phyloP scores from a whole-genome alignment of 2,797 vertebrate genomes.

The Babyrousa celebensis region DNA sequence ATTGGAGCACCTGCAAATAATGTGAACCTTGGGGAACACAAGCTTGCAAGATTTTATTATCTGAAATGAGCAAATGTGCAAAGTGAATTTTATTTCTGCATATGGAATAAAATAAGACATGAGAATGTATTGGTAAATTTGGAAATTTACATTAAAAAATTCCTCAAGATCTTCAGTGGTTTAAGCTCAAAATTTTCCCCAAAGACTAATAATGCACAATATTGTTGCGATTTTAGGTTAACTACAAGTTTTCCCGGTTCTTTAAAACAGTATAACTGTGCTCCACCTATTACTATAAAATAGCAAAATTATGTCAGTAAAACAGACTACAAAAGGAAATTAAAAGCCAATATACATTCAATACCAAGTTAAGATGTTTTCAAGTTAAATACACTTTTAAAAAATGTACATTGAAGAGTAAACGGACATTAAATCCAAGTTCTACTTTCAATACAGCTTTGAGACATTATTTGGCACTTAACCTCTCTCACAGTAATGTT shows the following conservation, averaged over 20 bases:
- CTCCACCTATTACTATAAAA: slow-evolving; percentile 56
- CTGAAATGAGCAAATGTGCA: slow-evolving; percentile 4
- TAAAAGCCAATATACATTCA: slow-evolving; percentile 45
- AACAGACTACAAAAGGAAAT: slow-evolving; percentile 47
- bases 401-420: slow-evolving; percentile 25
- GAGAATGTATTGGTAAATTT: not conserved
- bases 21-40: slow-evolving; percentile 67
- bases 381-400: slow-evolving; percentile 4
- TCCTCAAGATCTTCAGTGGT: not conserved
- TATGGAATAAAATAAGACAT: slow-evolving; percentile 56
- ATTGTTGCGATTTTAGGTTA: slow-evolving; percentile 37
- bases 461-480: slow-evolving; percentile 22
- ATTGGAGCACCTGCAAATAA: slow-evolving; percentile 65
- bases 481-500: not conserved
- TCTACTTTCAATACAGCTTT: slow-evolving; percentile 54
- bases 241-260: slow-evolving; percentile 27
- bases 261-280: slow-evolving; percentile 44
- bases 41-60: slow-evolving; percentile 32
- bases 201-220: slow-evolving; percentile 8
- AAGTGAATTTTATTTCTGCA: slow-evolving; percentile 21
- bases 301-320: slow-evolving; percentile 21
- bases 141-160: not conserved
- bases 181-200: not conserved
- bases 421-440: slow-evolving; percentile 4
- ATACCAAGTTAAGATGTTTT: slow-evolving; percentile 25